Percentiles rank a stretch among this genome's conserved stretches.
phyloP scores from a whole-genome alignment of 1,140 invertebrate species.

The Maconellicoccus hirsutus region DNA sequence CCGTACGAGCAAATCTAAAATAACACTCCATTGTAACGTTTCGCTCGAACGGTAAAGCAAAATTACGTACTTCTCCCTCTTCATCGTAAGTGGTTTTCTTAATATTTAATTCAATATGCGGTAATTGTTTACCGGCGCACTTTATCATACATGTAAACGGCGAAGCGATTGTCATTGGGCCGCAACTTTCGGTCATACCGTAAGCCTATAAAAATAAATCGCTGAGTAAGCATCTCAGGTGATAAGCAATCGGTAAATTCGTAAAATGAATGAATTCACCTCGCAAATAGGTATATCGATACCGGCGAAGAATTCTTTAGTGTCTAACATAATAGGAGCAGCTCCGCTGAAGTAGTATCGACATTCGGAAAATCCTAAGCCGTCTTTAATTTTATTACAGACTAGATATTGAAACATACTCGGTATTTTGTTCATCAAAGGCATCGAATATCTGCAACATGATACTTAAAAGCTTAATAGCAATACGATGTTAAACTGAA shows the following conservation, averaged over 20 bases:
- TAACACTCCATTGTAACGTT: too few relatives aligned
- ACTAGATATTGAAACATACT: conserved; percentile 8
- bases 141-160: conserved; percentile 44
- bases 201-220: conserved; percentile 39
- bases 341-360: conserved; percentile 56
- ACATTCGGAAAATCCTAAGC: conserved; percentile 63
- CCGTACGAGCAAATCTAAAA: conserved; percentile 56
- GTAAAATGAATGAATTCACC: conserved; percentile 29
- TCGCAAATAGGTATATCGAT: conserved; percentile 71
- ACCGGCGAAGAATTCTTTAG: conserved; percentile 75
- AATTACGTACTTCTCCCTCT: conserved; percentile 53
- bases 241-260: too few relatives aligned
- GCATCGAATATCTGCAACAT: conserved; percentile 8
- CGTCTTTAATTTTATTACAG: conserved; percentile 42
- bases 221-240: neutral
- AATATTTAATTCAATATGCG: conserved; percentile 53
- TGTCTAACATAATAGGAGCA: conserved; percentile 67
- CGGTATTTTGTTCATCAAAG: neutral
- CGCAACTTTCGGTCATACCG: conserved; percentile 74
- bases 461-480: too few relatives aligned
- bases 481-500: too few relatives aligned
- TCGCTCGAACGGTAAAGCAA: neutral
- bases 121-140: conserved; percentile 49
- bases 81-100: conserved; percentile 52
- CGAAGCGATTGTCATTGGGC: conserved; percentile 49